Percentiles rank a stretch among this genome's conserved stretches.
phyloP scores from a whole-genome alignment of 2,113 vertebrate genomes.

The Rhinoptilus africanus region DNA sequence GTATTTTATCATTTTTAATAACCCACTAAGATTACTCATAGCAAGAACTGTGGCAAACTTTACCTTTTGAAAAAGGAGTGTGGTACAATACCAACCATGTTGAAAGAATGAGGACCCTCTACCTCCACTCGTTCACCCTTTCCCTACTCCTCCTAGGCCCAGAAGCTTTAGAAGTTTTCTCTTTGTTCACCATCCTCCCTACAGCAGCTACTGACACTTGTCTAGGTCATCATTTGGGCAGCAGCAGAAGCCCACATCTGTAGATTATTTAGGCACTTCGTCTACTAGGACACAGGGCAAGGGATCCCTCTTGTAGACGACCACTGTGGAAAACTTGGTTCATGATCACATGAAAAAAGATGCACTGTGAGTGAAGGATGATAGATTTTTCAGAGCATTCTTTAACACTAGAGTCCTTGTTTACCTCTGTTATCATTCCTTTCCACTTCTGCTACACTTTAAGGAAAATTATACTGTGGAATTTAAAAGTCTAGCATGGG shows the following conservation, averaged over 20 bases:
- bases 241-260: neutral
- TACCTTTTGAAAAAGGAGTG: neutral
- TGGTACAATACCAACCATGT: neutral
- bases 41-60: neutral
- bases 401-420: neutral
- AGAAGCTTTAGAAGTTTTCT: neutral
- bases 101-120: neutral
- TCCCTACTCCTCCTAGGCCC: neutral
- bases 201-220: neutral
- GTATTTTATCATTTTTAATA: neutral
- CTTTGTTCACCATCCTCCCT: neutral
- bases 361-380: neutral
- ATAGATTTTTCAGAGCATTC: neutral
- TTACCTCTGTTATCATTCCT: neutral
- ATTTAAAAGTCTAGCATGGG: neutral
- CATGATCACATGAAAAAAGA: neutral
- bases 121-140: neutral
- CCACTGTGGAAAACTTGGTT: neutral
- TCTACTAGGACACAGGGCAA: neutral
- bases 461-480: neutral
- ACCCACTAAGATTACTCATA: neutral
- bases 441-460: neutral
- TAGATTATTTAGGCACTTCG: neutral
- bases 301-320: neutral
- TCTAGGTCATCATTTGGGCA: neutral